Percentiles rank a stretch among this genome's conserved stretches.
Conservation (phyloP, 2,113 vertebrate species). For the Crotalus helleri region DNA sequence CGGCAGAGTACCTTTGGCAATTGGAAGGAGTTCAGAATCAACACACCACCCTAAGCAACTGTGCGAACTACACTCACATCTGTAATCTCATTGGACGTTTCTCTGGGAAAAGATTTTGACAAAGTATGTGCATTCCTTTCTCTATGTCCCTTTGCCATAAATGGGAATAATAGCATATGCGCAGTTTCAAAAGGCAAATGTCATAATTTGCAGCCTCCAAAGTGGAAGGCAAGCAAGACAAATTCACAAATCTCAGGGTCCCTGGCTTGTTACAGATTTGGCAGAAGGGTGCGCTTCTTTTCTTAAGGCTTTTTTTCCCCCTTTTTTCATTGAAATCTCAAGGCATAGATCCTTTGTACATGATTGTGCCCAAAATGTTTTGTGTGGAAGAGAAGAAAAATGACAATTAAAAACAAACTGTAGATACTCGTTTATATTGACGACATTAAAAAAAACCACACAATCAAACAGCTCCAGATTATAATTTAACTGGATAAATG, state of each 20-base stretch:
- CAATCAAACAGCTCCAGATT: conserved; percentile 27
- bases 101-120: conserved; percentile 2
- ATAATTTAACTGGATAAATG: conserved; percentile 6
- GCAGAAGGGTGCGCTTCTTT: neutral
- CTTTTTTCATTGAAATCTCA: conserved; percentile 11
- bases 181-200: neutral
- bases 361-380: neutral
- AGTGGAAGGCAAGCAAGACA: conserved; percentile 27
- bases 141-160: conserved; percentile 45
- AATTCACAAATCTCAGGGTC: conserved; percentile 13
- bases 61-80: conserved; percentile 52
- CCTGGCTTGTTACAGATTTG: neutral
- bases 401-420: neutral
- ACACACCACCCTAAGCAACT: conserved; percentile 42
- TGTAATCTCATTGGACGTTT: conserved; percentile 54
- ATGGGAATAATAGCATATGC: conserved; percentile 21
- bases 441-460: neutral
- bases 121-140: conserved; percentile 26
- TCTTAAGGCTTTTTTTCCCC: conserved; percentile 5
- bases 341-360: conserved; percentile 16
- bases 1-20: conserved; percentile 65
- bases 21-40: conserved; percentile 51
- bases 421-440: conserved; percentile 35
- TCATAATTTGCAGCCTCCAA: neutral
- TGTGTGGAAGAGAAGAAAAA: conserved; percentile 6